Evolutionary conservation across 2,113 vertebrate genomes (phyloP).

Genomic region (Marmota monax): DNA sequence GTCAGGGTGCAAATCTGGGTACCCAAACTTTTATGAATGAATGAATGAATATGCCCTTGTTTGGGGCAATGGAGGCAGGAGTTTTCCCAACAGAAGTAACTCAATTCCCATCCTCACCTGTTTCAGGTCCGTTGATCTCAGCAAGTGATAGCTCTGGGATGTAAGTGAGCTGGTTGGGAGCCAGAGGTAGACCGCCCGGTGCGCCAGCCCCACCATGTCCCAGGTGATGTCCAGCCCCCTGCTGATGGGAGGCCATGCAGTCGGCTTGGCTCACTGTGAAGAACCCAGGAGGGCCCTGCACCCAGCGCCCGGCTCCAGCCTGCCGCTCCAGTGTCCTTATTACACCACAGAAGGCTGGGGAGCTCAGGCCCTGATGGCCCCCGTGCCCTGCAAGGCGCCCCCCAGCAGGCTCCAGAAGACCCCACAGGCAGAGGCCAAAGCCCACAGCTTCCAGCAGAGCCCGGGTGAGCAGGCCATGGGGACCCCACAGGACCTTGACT

Average conservation of each 20-base stretch:
- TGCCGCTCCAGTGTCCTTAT: slow-evolving; percentile 67
- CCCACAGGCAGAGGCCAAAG: background rate
- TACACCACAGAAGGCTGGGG: slow-evolving; percentile 81
- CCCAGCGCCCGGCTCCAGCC: slow-evolving; percentile 29
- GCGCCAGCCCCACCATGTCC: slow-evolving; percentile 32
- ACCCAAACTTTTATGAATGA: background rate
- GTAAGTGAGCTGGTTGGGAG: background rate
- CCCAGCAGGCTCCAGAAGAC: slow-evolving; percentile 41
- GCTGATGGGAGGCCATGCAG: slow-evolving; percentile 58
- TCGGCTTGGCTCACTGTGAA: slow-evolving; percentile 39
- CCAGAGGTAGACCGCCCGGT: background rate
- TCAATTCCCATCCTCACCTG: background rate
- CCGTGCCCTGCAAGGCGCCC: background rate
- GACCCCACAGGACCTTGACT: slow-evolving; percentile 32
- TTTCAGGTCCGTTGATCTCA: slow-evolving; percentile 61
- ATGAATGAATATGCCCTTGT: background rate
- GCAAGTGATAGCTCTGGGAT: background rate
- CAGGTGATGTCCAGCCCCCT: slow-evolving; percentile 75
- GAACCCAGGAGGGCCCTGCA: slow-evolving; percentile 68
- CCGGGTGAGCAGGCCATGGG: slow-evolving; percentile 30
- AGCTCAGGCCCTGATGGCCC: slow-evolving; percentile 61
- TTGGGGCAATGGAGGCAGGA: background rate
- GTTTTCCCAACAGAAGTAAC: slow-evolving; percentile 6
- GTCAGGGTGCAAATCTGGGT: background rate
- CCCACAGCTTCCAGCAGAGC: background rate